Base-by-base conservation (phyloP, 1,140 invertebrate genomes). In the Bombus balteatus region DNA sequence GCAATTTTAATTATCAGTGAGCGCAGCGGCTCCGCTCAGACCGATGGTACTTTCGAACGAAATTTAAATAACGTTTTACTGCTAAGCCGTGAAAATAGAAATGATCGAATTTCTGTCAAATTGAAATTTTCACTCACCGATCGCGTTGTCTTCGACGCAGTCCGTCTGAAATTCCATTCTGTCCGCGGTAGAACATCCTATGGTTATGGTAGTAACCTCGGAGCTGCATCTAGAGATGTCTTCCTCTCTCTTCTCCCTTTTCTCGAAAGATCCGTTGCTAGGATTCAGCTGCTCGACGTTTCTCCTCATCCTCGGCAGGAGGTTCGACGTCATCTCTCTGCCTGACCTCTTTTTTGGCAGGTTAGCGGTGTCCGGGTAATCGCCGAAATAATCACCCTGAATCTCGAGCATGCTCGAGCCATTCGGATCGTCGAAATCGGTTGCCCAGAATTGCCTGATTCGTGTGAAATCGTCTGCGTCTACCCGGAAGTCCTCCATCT, bases 151-250 rank as follows among this genome's bases (percentile, higher is more conserved):
- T 85, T 95, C 95, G 68, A 96, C 94, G 94, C 97, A 97, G 80
- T 96, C 96, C 53, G 96, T 96, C 86, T 96, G 96, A 92, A 98
- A 97, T 93, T 97, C 97, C 95, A 98, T 96, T 47, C 96, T 96
- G 93, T 98, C 97, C 87, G 96, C 96, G 13, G 95, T 95, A n/a
- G 96, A 96, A 92, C 97, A 97, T 22, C 97, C 97, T 53, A 97
- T 96, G 83, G 96, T 96, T 28, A 97, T 95, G 89, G 96, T 96
- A 73, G 96, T 96, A 91, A 96, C 95, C 88, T 95, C 95, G 57
- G 94, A 92, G 77, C 86, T 93, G 81, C 94, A 94, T 73, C 92
- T 92, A 47, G 94, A 88, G 68, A 95, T 94, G 25, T 92, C 91
- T 13, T 93, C 92, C 59, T 94, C 92, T 59, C 94, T 91, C 77